phyloP scores from a whole-genome alignment of 2,888 invertebrate species.

The Himalopsyche tibetana region DNA sequence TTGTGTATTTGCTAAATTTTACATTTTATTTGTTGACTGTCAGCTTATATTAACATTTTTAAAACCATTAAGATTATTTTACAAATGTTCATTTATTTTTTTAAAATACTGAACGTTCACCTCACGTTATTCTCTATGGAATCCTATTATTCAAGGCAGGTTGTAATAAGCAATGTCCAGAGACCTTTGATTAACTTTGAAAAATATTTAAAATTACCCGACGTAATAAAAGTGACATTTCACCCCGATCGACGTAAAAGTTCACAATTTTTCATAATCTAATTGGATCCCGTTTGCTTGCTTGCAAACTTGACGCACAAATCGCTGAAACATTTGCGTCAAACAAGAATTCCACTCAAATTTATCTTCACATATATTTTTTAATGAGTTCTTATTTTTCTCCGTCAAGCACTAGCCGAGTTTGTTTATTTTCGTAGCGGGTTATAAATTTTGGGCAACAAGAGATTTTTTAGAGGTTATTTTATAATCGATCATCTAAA shows the following conservation, averaged over 20 bases:
- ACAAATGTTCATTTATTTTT: too few species aligned
- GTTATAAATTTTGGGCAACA: too few species aligned
- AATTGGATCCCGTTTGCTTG: background rate
- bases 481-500: too few species aligned
- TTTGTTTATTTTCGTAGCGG: too few species aligned
- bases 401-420: too few species aligned
- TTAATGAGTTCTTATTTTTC: too few species aligned
- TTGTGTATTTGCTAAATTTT: too few species aligned
- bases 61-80: too few species aligned
- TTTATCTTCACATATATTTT: background rate
- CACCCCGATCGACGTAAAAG: background rate
- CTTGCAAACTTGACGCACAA: background rate
- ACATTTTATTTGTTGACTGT: too few species aligned
- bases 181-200: background rate
- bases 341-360: background rate
- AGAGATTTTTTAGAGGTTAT: too few species aligned
- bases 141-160: background rate
- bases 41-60: too few species aligned
- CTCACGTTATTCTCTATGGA: background rate
- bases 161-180: background rate
- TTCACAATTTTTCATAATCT: background rate
- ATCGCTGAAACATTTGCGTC: background rate
- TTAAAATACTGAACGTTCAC: too few species aligned
- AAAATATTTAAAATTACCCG: background rate
- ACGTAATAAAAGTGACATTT: background rate